Percentiles rank a stretch among this genome's conserved stretches.
These are phyloP conservation scores for Crossoptilon crossoptilon DNA, from an alignment of 2,797 vertebrate genomes.

Conservation along the genomic window DNA sequence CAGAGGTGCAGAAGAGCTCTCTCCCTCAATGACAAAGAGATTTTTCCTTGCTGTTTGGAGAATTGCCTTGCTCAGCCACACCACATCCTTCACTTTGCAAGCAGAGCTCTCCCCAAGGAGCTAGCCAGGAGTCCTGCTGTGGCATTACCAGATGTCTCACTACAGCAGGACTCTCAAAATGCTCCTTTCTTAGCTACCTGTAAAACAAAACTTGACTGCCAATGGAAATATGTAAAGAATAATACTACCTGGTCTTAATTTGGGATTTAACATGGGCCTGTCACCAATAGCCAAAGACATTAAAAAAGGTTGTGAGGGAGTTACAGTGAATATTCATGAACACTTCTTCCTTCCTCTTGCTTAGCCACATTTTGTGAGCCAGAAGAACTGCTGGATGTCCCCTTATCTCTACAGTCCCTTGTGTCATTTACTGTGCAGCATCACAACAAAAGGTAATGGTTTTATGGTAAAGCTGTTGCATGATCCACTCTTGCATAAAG, in stretches of 20 bases:
- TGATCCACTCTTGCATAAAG: not conserved
- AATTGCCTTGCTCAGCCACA: not conserved
- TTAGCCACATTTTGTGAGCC: not conserved
- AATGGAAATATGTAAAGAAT: not conserved
- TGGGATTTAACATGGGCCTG: not conserved
- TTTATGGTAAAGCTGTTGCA: constrained; percentile 25
- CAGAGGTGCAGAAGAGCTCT: not conserved
- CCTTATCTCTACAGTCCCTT: constrained; percentile 33
- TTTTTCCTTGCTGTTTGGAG: not conserved
- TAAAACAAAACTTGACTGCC: not conserved
- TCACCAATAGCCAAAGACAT: not conserved
- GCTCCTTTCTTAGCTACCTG: not conserved
- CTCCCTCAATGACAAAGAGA: not conserved
- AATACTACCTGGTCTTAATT: not conserved
- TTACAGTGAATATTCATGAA: not conserved
- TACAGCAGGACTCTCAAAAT: not conserved
- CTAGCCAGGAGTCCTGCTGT: not conserved
- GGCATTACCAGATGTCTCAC: not conserved
- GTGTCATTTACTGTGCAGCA: not conserved
- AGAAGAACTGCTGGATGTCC: not conserved
- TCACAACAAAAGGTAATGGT: not conserved
- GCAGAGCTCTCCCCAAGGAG: not conserved
- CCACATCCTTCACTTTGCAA: not conserved
- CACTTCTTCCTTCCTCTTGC: not conserved
- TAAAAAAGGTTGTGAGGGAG: not conserved